These are phyloP conservation scores for Philypnodon macrostomus DNA, from an alignment of 2,797 vertebrate species.

Conservation along the genomic window DNA sequence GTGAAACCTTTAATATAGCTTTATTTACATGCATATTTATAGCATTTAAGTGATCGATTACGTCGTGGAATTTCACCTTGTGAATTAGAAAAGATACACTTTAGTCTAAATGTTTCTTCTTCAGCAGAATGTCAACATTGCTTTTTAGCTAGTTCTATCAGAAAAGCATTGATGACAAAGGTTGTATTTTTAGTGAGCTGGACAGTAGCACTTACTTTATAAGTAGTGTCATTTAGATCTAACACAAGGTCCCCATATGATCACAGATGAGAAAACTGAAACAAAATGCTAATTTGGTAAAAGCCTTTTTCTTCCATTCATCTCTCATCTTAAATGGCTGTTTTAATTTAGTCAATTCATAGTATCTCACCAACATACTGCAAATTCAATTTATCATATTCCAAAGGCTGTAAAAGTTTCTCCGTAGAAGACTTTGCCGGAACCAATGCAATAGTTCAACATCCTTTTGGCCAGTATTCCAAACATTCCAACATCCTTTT, in stretches of 20 bases:
- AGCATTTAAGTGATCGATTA: background rate
- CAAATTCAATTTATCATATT: background rate
- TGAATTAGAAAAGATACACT: no score
- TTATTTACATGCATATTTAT: slow-evolving; percentile 10
- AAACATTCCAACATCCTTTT: background rate
- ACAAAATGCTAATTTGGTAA: slow-evolving; percentile 6
- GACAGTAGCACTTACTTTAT: no score
- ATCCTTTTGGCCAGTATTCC: background rate
- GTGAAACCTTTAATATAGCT: background rate
- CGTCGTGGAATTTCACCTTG: no score
- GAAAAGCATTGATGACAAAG: no score
- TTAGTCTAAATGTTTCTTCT: no score
- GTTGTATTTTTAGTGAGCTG: no score
- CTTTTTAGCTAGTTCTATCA: no score
- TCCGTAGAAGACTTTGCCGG: background rate
- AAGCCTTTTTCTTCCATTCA: slow-evolving; percentile 12
- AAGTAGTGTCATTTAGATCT: no score
- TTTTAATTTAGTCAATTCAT: background rate
- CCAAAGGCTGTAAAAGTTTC: background rate
- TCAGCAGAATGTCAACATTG: no score
- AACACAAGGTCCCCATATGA: background rate
- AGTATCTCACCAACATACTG: slow-evolving; percentile 1
- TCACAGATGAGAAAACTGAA: background rate
- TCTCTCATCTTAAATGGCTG: background rate
- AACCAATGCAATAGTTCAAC: background rate